Conservation (phyloP, 2,797 vertebrate species). For the Gymnothorax reevesii region DNA sequence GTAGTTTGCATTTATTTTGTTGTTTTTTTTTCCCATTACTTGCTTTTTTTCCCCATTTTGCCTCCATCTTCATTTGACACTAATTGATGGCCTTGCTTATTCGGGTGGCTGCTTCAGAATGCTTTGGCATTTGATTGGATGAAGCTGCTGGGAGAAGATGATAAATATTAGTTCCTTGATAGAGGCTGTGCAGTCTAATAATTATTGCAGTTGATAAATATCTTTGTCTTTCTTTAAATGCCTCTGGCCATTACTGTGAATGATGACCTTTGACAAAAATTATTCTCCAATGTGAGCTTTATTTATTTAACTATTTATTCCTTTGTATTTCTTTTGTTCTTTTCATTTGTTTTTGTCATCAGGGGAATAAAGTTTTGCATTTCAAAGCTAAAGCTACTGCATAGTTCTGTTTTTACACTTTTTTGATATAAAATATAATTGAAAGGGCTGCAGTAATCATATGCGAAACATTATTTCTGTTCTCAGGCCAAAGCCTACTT, state of each 20-base stretch:
- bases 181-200: not conserved
- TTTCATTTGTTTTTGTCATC: not conserved
- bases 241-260: not conserved
- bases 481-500: not conserved
- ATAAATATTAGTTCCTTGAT: not conserved
- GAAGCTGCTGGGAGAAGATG: not conserved
- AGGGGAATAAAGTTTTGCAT: not conserved
- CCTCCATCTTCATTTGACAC: no score
- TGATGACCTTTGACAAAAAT: not conserved
- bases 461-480: not conserved
- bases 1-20: no score
- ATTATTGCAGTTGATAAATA: not conserved
- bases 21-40: no score
- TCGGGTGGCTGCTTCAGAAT: conserved; percentile 1
- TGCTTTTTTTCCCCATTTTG: no score
- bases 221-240: not conserved
- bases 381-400: not conserved
- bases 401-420: not conserved
- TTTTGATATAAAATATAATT: not conserved
- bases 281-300: no score
- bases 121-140: not conserved
- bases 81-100: not conserved
- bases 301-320: not conserved
- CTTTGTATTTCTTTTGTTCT: not conserved
- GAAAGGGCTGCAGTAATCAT: not conserved